Conservation (phyloP, 2,797 vertebrate species). For the Hozukius guyotensis region DNA sequence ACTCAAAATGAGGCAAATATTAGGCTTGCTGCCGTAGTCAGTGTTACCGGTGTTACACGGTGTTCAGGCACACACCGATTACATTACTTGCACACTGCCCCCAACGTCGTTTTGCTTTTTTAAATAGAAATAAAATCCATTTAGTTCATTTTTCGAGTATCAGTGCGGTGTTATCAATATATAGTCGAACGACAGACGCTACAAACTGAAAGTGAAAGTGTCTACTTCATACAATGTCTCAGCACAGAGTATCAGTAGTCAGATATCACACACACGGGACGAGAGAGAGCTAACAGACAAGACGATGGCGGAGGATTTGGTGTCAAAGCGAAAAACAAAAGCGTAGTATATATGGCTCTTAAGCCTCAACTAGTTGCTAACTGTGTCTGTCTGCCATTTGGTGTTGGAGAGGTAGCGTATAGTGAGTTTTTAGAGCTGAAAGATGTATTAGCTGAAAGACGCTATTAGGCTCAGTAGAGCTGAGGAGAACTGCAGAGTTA, state of each 20-base stretch:
- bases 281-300: neutral
- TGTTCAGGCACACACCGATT: no score
- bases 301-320: neutral
- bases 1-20: neutral
- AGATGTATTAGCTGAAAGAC: neutral
- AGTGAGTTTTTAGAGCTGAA: neutral
- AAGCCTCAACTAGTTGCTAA: neutral
- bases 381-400: neutral
- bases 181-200: no score
- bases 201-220: neutral
- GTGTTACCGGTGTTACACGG: no score
- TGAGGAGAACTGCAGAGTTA: neutral
- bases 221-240: neutral
- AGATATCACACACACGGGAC: neutral
- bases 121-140: no score
- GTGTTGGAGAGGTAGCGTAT: neutral
- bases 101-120: no score
- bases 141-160: no score
- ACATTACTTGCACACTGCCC: no score
- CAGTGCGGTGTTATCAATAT: no score
- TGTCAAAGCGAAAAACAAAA: neutral
- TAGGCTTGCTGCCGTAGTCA: no score
- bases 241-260: neutral
- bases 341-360: neutral
- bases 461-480: neutral